These are phyloP conservation scores for Tychaedon coryphoeus DNA, from an alignment of 2,113 vertebrate genomes.

Conservation along the genomic window DNA sequence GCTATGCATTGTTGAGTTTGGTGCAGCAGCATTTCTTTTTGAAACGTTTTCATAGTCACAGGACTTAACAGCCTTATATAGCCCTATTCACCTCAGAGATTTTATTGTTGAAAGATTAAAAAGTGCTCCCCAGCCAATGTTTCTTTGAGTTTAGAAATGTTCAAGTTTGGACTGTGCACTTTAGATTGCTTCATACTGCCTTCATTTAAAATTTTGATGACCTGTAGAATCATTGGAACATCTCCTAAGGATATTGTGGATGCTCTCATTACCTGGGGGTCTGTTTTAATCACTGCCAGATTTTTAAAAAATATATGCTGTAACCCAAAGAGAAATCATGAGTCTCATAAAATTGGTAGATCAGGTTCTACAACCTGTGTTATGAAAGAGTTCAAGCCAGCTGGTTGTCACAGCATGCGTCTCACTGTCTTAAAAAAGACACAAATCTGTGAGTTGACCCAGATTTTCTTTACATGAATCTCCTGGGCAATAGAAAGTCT, in stretches of 20 bases:
- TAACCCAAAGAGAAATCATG: background rate
- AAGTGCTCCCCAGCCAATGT: background rate
- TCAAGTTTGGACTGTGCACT: background rate
- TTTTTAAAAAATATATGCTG: background rate
- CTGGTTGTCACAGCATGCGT: background rate
- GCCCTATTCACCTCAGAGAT: background rate
- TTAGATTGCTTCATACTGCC: background rate
- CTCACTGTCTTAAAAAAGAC: background rate
- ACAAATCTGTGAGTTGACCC: background rate
- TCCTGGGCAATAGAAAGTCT: background rate
- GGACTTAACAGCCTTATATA: background rate
- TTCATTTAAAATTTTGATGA: slow-evolving; percentile 9
- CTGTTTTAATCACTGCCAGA: background rate
- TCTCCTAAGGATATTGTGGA: background rate
- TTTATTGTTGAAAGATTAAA: background rate
- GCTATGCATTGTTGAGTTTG: background rate
- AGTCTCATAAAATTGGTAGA: background rate
- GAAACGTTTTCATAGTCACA: background rate
- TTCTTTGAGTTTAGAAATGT: background rate
- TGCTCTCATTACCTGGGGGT: background rate
- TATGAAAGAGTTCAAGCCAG: background rate
- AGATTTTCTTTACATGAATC: background rate
- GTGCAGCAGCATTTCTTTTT: background rate
- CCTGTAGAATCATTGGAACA: background rate
- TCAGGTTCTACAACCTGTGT: background rate